These are phyloP conservation scores for Euleptes europaea DNA, from an alignment of 2,113 vertebrate species.

Conservation along the genomic window DNA sequence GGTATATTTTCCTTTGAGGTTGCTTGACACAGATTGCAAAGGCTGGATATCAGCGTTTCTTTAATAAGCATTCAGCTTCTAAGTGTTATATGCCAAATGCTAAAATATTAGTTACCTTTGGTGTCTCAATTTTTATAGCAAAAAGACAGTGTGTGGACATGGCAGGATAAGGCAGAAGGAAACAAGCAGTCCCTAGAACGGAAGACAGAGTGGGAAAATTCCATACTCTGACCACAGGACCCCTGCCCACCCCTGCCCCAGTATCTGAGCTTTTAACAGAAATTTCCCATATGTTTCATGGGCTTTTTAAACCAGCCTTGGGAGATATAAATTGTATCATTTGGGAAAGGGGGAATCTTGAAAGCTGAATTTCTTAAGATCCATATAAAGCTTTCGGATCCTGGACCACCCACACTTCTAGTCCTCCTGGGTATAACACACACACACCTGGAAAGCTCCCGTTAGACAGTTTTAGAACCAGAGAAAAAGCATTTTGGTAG, in stretches of 20 bases:
- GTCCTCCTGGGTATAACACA: background rate
- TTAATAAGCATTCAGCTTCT: fast-evolving
- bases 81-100: background rate
- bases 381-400: background rate
- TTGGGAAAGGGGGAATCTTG: background rate
- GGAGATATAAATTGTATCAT: background rate
- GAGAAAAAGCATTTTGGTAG: background rate
- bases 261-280: background rate
- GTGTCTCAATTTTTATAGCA: background rate
- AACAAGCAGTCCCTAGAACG: background rate
- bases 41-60: background rate
- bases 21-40: fast-evolving
- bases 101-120: background rate
- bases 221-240: background rate
- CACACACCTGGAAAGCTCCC: background rate
- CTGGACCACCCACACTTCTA: background rate
- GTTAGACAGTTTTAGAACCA: background rate
- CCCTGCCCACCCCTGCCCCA: background rate
- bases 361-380: background rate
- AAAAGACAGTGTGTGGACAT: background rate
- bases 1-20: fast-evolving
- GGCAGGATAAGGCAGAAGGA: background rate
- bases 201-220: background rate
- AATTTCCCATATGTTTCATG: background rate
- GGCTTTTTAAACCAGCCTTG: background rate